Evolutionary conservation across 2,888 invertebrate genomes (phyloP), one percentile per base, ranked within the genome.

Genomic region (Myopa tessellatipennis): DNA sequence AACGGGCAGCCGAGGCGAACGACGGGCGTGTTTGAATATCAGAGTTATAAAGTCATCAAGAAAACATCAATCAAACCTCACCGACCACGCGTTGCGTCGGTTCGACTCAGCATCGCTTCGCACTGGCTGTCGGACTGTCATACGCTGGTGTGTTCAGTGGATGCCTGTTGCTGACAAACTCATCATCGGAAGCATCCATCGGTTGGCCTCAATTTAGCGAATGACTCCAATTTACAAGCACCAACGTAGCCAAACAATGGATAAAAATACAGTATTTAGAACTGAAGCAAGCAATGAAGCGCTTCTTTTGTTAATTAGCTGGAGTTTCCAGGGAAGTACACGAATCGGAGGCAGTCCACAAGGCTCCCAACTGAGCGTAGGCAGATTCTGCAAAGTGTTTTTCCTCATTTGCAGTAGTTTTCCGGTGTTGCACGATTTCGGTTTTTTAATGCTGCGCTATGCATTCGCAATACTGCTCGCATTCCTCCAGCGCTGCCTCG

Each of bases 41-140:
- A 63, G 85, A 85, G 84, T 85, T 85, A 86, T 86, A 81, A 84
- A 86, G 85, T 85, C 86, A 85, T 86, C 85, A 85, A 86, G 84
- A 82, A 83, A 71, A 84, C 86, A 86, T 86, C 85, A 86, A 86
- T 86, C 86, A 86, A 85, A 84, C 82, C 83, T 82, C 81, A 80
- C 70, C 73, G 77, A 60, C 40, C 45, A n/a, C 52, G 65, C 67
- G 50, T 14, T 36, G 52, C 65, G 55, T 26, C 74, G 65, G 52
- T 55, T 18, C 40, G 58, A 38, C 36, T 50, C 7, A 52, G 26
- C 58, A 58, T 2, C 26, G 60, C 45, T 40, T 50, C 34, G 10
- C 73, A 73, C 8, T 55, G 34, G 26, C 50, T 63, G 73, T 36
- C 58, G 6, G 1, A 38, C 26, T 1, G 14, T 50, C 50, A 50